A percentile compares a stretch with the other conserved stretches of the same genome.
Evolutionary conservation across 2,113 vertebrate species (phyloP).

Genomic region (Dermatemys mawii): DNA sequence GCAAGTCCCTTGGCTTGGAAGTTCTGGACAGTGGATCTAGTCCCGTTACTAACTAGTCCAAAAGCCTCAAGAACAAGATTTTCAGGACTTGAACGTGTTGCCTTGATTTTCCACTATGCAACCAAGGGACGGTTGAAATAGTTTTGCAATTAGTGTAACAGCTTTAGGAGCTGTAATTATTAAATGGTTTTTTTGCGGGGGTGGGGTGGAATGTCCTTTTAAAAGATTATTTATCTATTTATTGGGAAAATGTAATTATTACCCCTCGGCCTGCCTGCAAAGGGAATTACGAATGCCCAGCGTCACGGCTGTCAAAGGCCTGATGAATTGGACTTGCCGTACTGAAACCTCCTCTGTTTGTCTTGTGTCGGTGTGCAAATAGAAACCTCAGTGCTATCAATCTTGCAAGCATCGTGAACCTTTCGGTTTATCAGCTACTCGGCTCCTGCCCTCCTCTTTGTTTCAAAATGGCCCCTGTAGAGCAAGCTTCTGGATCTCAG

Average conservation of each 20-base stretch:
- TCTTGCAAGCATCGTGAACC: conserved; percentile 49
- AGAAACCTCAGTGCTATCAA: conserved; percentile 72
- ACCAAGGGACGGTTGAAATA: not conserved
- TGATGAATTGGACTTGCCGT: conserved; percentile 70
- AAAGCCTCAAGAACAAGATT: not conserved
- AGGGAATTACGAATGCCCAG: conserved; percentile 63
- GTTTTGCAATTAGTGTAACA: not conserved
- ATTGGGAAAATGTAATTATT: conserved; percentile 43
- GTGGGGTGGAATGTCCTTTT: not conserved
- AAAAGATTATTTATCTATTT: conserved; percentile 32
- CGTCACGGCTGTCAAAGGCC: conserved; percentile 64
- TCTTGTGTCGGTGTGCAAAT: conserved; percentile 72
- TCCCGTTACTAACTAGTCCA: not conserved
- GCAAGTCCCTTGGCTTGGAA: not conserved
- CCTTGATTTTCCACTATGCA: not conserved
- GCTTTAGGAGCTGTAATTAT: not conserved
- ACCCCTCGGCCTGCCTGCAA: conserved; percentile 12
- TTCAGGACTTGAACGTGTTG: not conserved
- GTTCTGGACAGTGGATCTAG: not conserved
- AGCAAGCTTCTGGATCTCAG: not conserved
- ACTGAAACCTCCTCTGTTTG: conserved; percentile 74
- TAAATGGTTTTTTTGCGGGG: not conserved
- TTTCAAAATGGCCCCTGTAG: not conserved
- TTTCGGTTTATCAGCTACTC: not conserved
- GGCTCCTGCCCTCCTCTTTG: not conserved